Evolutionary conservation across 2,888 invertebrate genomes (phyloP), one percentile per base, ranked within the genome.

Genomic region (Ischnus inquisitorius): DNA sequence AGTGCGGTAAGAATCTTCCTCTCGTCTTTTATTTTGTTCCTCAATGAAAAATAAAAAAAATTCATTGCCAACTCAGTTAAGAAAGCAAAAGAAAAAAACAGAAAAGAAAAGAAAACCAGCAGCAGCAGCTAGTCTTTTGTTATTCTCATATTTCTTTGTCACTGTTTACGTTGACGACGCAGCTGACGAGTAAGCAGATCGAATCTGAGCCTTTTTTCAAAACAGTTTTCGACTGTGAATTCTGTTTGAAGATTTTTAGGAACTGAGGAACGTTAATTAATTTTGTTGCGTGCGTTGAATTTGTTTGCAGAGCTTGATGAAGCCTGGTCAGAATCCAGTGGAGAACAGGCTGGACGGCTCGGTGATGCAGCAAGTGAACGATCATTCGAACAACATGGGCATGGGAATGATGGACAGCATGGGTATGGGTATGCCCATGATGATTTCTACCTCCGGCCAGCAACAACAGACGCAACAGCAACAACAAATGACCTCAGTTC

Each of bases 381-480:
- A 88, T 51, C 93, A 92, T 86, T 91, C 92, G 85, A 92, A 90
- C 83, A 92, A 88, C 79, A 92, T 93, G 90, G 91, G 90, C 19
- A 92, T 93, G 74, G 90, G 90, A 60, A 91, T 93, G 88, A 92
- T 93, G 88, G 93, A 93, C 82, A 91, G 91, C 71, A 93, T 93
- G 85, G 89, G 90, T 5, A 81, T 93, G 81, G 89, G 89, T 22
- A 92, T 93, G 86, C 92, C 93, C 10, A 90, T 93, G 60, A 92
- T 93, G 51, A 92, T 93, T 51, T 84, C 91, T 72, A 88, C 82
- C 67, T 82, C 88, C 48, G 90, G 86, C 75, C 92, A 92, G 76
- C 83, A 82, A 25, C 86, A 83, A 68, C 83, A 84, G 72, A 65
- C 84, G 39, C 75, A 79, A 43, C 78, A 80, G 10, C 86, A 86